Base-by-base conservation (phyloP, 2,113 vertebrate genomes). In the Xerus inauris region DNA sequence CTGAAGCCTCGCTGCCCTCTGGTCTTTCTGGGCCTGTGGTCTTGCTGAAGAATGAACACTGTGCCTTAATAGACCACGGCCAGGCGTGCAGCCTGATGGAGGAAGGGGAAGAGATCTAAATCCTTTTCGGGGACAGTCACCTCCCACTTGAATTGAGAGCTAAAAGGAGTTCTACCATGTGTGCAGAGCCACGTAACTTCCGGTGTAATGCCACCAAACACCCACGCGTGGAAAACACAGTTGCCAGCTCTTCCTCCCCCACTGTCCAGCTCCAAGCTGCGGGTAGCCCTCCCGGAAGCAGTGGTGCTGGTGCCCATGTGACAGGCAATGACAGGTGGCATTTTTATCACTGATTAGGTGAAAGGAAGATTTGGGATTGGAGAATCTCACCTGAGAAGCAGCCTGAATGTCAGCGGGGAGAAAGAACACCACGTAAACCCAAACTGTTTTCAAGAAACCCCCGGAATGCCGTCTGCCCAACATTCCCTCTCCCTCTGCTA, bases 231-330 rank as follows among this genome's bases (percentile, higher is more conserved):
- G 42, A 19, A 40, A 69, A 4, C 64, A 32, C 62, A 16, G 26
- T 1, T 20, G 28, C 89, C 89, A 13, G 35, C 5, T 22, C 71
- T 11, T 24, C 59, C 51, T 40, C 87, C 79, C 19, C 40, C 40
- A 0, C 14, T 1, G 1, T 5, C 30, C 30, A 2, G 16, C 0
- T 9, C 80, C 16, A 0, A 30, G 47, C 76, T 0, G 0, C 13
- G 38, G 7, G 17, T 19, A 54, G 64, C 75, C 35, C 0, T 8
- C 30, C 40, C 1, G 6, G 57, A 16, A 35, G 19, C n/a, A 35
- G 22, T 62, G 0, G 3, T 0, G 26, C 38, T 22, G 26, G 0
- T 0, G 64, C 4, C 32, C 1, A 3, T 2, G 5, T 2, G 64
- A 54, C 59, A 12, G 2, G 30, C 24, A n/a, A 12, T 1, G 20